Conservation (phyloP, 2,888 invertebrate species). For the Ochropacha duplaris region DNA sequence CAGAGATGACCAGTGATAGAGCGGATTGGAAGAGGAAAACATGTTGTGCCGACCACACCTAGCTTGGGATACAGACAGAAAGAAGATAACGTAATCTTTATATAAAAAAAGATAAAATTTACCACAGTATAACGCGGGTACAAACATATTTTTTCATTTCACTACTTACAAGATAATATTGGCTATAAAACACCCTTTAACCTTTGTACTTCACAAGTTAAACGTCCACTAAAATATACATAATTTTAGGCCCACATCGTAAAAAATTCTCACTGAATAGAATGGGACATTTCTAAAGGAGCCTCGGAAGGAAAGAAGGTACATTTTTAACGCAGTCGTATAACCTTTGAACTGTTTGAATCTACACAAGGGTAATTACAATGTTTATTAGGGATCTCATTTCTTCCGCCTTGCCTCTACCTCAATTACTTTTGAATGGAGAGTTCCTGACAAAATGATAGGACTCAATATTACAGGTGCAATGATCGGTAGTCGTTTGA, state of each 20-base stretch:
- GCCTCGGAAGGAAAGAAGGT: slow-evolving; percentile 1
- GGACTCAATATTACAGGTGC: background rate
- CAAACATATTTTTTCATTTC: background rate
- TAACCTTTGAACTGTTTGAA: background rate
- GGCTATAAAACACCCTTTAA: background rate
- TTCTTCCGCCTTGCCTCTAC: background rate
- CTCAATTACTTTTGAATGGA: background rate
- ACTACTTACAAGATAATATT: slow-evolving; percentile 3
- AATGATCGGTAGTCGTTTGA: background rate
- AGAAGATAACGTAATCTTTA: too few species aligned
- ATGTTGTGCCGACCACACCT: too few species aligned
- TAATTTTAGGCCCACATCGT: slow-evolving; percentile 5
- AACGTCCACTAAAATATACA: slow-evolving; percentile 4
- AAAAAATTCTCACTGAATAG: slow-evolving; percentile 4
- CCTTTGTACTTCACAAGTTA: slow-evolving; percentile 1
- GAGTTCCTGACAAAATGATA: background rate
- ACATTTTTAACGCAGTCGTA: background rate
- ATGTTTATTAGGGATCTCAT: background rate
- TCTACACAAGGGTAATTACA: background rate
- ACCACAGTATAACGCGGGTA: background rate
- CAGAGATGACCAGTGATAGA: too few species aligned
- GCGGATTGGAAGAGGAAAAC: too few species aligned
- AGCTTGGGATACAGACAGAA: too few species aligned
- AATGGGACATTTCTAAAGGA: background rate
- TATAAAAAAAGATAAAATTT: too few species aligned